These are phyloP conservation scores for Cryptoblepharus egeriae DNA, from an alignment of 2,797 vertebrate genomes.

Conservation along the genomic window DNA sequence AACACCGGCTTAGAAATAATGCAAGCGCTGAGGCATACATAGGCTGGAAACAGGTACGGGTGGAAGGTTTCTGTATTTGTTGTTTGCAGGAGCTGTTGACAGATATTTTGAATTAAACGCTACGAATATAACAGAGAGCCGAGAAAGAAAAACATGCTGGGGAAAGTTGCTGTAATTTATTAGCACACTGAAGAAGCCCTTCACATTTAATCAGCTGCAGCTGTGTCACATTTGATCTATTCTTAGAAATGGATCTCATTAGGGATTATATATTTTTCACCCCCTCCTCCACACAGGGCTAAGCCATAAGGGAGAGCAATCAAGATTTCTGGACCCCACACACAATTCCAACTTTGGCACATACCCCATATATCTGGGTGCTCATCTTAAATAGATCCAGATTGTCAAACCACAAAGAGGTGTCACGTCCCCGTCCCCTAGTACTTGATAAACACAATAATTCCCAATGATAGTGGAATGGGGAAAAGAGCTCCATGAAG, in stretches of 20 bases:
- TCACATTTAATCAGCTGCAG: slow-evolving; percentile 29
- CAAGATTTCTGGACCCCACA: background rate
- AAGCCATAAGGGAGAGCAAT: background rate
- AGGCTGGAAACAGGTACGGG: slow-evolving; percentile 44
- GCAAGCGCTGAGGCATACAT: slow-evolving; percentile 3
- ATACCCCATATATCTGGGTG: background rate
- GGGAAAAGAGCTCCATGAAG: too few relatives aligned
- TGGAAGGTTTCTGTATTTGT: slow-evolving; percentile 24
- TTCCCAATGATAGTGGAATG: too few relatives aligned
- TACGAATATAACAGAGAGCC: slow-evolving; percentile 7
- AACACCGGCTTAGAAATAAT: slow-evolving; percentile 26
- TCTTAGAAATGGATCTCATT: background rate
- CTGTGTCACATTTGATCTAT: slow-evolving; percentile 12
- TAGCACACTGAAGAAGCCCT: background rate
- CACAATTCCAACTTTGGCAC: background rate
- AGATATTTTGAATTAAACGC: slow-evolving; percentile 49
- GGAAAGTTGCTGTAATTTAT: slow-evolving; percentile 21
- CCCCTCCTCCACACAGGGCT: background rate
- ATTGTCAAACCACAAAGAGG: background rate
- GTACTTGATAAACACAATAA: too few relatives aligned
- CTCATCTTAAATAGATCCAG: background rate
- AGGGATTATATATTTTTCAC: background rate
- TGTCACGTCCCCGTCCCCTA: too few relatives aligned
- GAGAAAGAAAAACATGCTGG: slow-evolving; percentile 43
- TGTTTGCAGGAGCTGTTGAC: slow-evolving; percentile 22